Evolutionary conservation across 2,113 vertebrate genomes (phyloP).

Genomic region (Phoenicopterus ruber): DNA sequence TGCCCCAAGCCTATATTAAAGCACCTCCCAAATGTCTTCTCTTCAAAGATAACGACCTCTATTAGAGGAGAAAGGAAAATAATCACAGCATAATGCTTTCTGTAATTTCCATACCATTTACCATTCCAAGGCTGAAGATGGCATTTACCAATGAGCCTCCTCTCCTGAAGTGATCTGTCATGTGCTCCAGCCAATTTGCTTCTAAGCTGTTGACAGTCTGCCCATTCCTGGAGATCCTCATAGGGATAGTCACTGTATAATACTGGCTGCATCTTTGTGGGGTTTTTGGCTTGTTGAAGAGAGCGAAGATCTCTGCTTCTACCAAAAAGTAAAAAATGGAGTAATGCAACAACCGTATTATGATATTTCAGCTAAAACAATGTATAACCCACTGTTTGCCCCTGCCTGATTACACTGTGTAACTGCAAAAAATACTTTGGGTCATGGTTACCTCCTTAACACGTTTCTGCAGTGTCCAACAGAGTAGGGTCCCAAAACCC

Average conservation of each 20-base stretch:
- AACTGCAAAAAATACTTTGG: neutral
- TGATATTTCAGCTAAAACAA: neutral
- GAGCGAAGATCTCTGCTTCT: conserved; percentile 86
- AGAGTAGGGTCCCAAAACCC: neutral
- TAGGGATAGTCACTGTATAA: conserved; percentile 91
- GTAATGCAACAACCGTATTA: neutral
- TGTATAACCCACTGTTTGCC: neutral
- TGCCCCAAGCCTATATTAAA: neutral
- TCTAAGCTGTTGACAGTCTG: conserved; percentile 84
- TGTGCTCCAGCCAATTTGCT: conserved; percentile 96
- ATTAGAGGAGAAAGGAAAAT: neutral
- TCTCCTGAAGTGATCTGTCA: conserved; percentile 97
- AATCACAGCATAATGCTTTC: neutral
- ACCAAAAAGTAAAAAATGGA: neutral
- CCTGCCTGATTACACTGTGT: neutral
- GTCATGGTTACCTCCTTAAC: neutral
- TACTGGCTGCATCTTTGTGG: conserved; percentile 82
- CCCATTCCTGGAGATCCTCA: conserved; percentile 83
- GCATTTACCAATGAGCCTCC: conserved; percentile 91
- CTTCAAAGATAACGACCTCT: conserved; percentile 32
- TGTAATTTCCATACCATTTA: conserved; percentile 78
- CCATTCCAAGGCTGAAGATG: conserved; percentile 85
- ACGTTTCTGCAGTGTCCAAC: neutral
- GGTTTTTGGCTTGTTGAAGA: conserved; percentile 89
- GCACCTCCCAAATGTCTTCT: neutral